Conservation (phyloP, 2,888 invertebrate genomes). For the Germaria angustata region DNA sequence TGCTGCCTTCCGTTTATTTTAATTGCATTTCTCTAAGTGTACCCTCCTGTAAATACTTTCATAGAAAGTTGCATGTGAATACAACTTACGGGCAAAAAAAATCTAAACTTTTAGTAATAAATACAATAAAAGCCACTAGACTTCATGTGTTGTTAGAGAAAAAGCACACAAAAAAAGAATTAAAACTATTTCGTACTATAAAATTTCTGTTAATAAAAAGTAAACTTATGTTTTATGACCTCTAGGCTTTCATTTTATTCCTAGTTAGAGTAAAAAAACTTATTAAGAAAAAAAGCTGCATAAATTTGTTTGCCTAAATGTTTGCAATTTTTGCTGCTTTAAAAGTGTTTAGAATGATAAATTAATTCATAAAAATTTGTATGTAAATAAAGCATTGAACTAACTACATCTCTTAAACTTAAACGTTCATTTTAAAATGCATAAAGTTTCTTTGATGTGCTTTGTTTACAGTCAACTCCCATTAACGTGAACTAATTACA, state of each 20-base stretch:
- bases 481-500: neutral
- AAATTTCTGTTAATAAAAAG: slow-evolving; percentile 69
- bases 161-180: neutral
- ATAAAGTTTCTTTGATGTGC: neutral
- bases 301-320: neutral
- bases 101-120: slow-evolving; percentile 36
- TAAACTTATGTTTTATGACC: slow-evolving; percentile 67
- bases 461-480: neutral
- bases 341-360: neutral
- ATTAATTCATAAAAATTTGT: slow-evolving; percentile 24
- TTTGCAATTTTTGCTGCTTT: neutral
- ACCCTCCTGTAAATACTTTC: slow-evolving; percentile 13
- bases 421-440: neutral
- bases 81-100: slow-evolving; percentile 68
- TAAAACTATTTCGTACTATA: slow-evolving; percentile 16
- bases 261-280: neutral
- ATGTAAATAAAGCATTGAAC: neutral
- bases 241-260: slow-evolving; percentile 42
- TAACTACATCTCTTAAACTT: neutral
- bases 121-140: slow-evolving; percentile 40
- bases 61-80: slow-evolving; percentile 67
- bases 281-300: neutral
- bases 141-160: slow-evolving; percentile 15
- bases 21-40: slow-evolving; percentile 18
- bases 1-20: too few relatives aligned